Evolutionary conservation across 2,888 invertebrate species (phyloP), one percentile per base, ranked within the genome.

Genomic region (Pardosa pseudoannulata): DNA sequence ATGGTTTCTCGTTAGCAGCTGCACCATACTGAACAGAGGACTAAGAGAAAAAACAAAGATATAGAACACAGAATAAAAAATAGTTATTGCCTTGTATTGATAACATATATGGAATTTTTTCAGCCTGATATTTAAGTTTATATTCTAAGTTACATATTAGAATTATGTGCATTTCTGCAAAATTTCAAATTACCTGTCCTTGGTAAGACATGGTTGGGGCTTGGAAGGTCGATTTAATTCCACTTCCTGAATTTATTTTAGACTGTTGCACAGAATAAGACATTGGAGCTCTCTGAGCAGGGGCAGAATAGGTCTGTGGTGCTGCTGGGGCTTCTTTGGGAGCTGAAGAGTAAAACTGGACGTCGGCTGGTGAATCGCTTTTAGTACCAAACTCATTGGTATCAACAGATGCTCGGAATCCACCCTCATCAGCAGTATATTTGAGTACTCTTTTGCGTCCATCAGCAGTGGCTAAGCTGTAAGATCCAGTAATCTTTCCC

Each of bases 401-500:
- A 39, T 87, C 46, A 13, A 87, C 81, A 2, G 65, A 28, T n/a
- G 87, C 87, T 23, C 87, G 31, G 73, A 87, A 87, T 28, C 87
- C 87, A 23, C 32, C 73, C 6, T 78, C 72, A 50, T 82, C 87
- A 19, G 87, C 87, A 7, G 28, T 23, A 64, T 91, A 88, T 90
- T 91, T 75, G 89, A 90, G 23, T 89, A 88, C 75, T 36, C 88
- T 70, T 50, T 79, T 29, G 7, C 83, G 41, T 13, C 88, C 88
- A 31, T 88, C 88, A 16, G 88, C 79, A 28, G 27, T 46, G 32
- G 79, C 19, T 23, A 88, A 29, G 39, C 76, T 83, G 83, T 88
- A 88, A 19, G 82, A 82, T 5, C 88, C 88, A 13, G 70, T 65
- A 0, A 88, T 79, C 23, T 79, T 83, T 13, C 88, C 88, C 9